These are phyloP conservation scores for Argyresthia goedartella DNA, from an alignment of 2,888 invertebrate species.

Conservation along the genomic window DNA sequence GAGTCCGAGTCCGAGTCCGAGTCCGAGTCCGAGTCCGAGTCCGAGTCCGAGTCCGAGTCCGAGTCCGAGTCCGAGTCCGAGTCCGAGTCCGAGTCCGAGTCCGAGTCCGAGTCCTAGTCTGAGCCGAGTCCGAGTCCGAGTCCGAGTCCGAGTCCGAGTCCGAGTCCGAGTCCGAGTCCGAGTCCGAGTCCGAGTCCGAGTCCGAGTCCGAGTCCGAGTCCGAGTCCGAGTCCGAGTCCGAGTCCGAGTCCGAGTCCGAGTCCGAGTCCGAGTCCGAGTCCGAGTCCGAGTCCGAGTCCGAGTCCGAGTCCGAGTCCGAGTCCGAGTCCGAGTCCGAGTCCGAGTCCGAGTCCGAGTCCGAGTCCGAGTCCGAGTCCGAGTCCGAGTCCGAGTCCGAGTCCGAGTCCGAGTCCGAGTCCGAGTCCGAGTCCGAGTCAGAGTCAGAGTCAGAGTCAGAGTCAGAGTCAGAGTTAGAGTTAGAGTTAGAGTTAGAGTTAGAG, in stretches of 20 bases:
- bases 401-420: not conserved
- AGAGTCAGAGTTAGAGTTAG: no score
- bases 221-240: not conserved
- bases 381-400: not conserved
- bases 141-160: not conserved
- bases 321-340: not conserved
- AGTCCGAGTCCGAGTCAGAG: not conserved
- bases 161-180: not conserved
- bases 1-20: no score
- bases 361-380: not conserved
- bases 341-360: not conserved
- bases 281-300: not conserved
- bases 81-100: no score
- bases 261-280: not conserved
- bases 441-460: not conserved
- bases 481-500: no score
- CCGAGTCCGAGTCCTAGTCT: no score
- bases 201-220: not conserved
- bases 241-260: not conserved
- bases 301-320: not conserved
- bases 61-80: no score
- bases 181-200: not conserved
- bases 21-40: no score
- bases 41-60: no score
- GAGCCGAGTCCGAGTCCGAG: not conserved